Conservation (phyloP, 2,113 vertebrate genomes). For the Spilogale gracilis region DNA sequence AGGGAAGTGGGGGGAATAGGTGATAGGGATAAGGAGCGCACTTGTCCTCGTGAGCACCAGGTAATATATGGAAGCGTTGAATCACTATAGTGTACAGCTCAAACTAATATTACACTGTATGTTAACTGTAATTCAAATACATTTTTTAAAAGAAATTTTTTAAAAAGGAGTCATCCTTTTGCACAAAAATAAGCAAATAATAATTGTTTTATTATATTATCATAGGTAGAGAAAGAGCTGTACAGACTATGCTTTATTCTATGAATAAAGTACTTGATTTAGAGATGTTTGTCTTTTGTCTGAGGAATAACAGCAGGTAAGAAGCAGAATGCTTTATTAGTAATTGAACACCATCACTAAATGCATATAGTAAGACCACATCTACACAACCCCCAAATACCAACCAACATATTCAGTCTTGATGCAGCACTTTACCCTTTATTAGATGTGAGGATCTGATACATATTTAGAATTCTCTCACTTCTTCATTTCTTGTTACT, state of each 20-base stretch:
- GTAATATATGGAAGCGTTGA: neutral
- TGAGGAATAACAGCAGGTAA: neutral
- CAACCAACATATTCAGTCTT: neutral
- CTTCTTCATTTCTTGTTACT: neutral
- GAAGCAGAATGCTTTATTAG: neutral
- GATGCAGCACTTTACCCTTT: neutral
- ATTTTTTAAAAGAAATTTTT: neutral
- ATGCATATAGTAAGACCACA: neutral
- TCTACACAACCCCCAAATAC: neutral
- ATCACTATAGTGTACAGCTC: neutral
- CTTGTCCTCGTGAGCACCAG: neutral
- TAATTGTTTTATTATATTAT: neutral
- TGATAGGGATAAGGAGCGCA: neutral
- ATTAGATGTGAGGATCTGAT: neutral
- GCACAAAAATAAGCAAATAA: constrained; percentile 22
- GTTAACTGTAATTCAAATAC: neutral
- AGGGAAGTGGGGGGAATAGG: neutral
- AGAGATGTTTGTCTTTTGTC: constrained; percentile 32
- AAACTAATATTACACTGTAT: neutral
- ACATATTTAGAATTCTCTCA: neutral
- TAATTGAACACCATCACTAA: neutral
- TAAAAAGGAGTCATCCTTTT: neutral
- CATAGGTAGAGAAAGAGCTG: neutral
- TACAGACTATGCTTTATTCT: neutral
- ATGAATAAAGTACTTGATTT: neutral